These are phyloP conservation scores for Clistopyga incitator DNA, from an alignment of 2,888 invertebrate species.

Conservation along the genomic window DNA sequence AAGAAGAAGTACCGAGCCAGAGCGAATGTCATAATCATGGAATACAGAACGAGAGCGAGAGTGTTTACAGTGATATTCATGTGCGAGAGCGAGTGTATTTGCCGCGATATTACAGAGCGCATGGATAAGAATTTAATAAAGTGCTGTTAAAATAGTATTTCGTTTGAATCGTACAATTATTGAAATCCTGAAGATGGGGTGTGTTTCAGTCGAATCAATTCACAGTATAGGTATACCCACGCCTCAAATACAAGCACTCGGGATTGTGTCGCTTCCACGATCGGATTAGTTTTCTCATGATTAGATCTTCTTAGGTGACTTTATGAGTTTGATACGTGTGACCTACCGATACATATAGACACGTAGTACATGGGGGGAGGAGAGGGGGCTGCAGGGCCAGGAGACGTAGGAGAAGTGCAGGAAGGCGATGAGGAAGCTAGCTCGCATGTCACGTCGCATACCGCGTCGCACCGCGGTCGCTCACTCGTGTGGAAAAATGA, in stretches of 20 bases:
- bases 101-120: too few relatives aligned
- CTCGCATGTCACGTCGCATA: slow-evolving; percentile 59
- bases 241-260: background rate
- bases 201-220: too few relatives aligned
- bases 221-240: too few relatives aligned
- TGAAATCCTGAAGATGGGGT: too few relatives aligned
- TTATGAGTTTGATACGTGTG: background rate
- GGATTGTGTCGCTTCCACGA: background rate
- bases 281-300: slow-evolving; percentile 29
- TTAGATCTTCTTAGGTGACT: background rate
- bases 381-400: slow-evolving; percentile 8
- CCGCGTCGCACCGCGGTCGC: slow-evolving; percentile 77
- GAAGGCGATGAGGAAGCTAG: slow-evolving; percentile 60
- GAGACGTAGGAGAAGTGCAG: slow-evolving; percentile 17
- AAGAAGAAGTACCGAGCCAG: too few relatives aligned
- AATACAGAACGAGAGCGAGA: too few relatives aligned
- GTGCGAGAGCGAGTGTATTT: too few relatives aligned
- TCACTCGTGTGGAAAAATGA: slow-evolving; percentile 87
- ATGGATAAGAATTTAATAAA: too few relatives aligned
- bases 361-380: background rate
- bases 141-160: too few relatives aligned
- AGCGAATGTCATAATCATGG: too few relatives aligned
- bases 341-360: slow-evolving; percentile 9
- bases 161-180: too few relatives aligned
- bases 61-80: too few relatives aligned